phyloP scores from a whole-genome alignment of 2,113 vertebrate species.

The Microcebus murinus region DNA sequence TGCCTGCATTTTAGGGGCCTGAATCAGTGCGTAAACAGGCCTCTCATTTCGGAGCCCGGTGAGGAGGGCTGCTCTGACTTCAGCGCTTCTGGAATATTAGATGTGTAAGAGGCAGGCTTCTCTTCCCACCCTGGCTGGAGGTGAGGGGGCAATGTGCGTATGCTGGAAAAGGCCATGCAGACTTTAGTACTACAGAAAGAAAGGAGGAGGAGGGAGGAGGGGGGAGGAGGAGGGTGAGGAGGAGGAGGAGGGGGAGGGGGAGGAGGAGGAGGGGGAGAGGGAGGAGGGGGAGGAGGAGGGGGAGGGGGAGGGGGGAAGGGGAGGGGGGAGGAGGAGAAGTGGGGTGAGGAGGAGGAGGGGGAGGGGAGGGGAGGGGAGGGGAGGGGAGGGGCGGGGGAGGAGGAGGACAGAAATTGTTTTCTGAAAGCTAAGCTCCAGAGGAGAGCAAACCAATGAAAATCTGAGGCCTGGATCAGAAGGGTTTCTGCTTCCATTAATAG shows the following conservation, averaged over 20 bases:
- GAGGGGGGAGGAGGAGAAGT: accelerated
- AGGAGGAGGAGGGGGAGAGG: too few relatives aligned
- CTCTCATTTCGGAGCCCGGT: neutral
- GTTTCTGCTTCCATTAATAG: too few relatives aligned
- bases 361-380: too few relatives aligned
- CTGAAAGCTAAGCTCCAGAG: neutral
- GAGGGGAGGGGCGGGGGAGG: accelerated
- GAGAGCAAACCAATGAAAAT: neutral
- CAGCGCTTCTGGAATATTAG: neutral
- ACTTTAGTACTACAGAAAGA: neutral
- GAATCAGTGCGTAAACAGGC: too few relatives aligned
- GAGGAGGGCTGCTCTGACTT: neutral
- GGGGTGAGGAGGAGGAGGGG: accelerated
- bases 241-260: too few relatives aligned
- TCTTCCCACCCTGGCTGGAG: neutral
- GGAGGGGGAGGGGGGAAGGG: too few relatives aligned
- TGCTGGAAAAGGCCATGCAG: neutral
- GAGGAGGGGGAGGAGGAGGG: too few relatives aligned
- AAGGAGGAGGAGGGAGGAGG: too few relatives aligned
- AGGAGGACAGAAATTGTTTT: neutral
- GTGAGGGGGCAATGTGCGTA: too few relatives aligned
- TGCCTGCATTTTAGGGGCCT: neutral
- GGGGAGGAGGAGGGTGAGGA: too few relatives aligned
- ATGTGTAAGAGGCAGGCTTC: neutral
- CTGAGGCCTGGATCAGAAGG: neutral